Conservation (phyloP, 92 coral and sea anemone species). For the Paramuricea clavata region DNA sequence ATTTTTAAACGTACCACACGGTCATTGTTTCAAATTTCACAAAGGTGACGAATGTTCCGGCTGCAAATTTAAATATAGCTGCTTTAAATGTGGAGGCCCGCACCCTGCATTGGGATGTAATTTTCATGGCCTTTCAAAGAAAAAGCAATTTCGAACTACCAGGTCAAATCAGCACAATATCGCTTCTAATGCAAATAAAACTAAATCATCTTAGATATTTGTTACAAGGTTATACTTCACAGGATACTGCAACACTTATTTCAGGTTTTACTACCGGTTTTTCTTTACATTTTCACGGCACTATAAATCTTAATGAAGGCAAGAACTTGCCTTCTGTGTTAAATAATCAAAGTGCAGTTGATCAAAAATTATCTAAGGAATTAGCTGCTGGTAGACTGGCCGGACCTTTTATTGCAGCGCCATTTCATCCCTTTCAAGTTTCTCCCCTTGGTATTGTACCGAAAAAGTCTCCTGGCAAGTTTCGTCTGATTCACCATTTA, state of each 20-base stretch:
- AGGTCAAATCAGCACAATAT: not conserved
- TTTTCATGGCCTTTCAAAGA: constrained; percentile 46
- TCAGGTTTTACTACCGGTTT: constrained; percentile 47
- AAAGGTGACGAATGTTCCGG: constrained; percentile 56
- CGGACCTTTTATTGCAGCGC: constrained; percentile 71
- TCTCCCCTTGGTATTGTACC: constrained; percentile 77
- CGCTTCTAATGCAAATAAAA: constrained; percentile 47
- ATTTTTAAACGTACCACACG: constrained; percentile 51
- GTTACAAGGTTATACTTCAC: constrained; percentile 13
- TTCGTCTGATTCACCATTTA: constrained; percentile 66
- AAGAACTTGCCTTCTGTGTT: constrained; percentile 31
- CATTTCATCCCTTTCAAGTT: constrained; percentile 63
- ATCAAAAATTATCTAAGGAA: constrained; percentile 67
- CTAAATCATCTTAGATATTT: not conserved
- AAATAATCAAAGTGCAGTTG: constrained; percentile 37
- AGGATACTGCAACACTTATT: not conserved
- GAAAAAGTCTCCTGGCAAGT: constrained; percentile 55
- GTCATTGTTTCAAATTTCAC: constrained; percentile 52
- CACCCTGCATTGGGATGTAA: constrained; percentile 52
- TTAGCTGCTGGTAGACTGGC: constrained; percentile 59
- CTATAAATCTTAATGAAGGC: not conserved
- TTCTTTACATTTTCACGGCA: constrained; percentile 29
- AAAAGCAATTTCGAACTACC: not conserved
- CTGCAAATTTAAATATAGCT: constrained; percentile 64
- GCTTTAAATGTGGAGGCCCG: constrained; percentile 64